Conservation (phyloP, 2,113 vertebrate species). For the Helogale parvula region DNA sequence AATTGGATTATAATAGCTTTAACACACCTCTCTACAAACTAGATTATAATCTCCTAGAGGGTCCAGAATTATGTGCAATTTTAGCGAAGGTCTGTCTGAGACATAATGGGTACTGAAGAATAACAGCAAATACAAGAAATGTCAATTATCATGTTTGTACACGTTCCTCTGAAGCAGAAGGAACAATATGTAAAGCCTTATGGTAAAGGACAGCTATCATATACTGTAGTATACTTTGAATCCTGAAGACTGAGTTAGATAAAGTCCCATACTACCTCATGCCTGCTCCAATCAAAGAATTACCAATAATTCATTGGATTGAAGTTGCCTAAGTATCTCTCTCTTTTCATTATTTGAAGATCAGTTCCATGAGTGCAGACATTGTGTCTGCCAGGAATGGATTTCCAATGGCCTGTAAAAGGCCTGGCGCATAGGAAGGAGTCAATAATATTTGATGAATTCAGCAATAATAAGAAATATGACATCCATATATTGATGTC, state of each 20-base stretch:
- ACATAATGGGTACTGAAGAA: background rate
- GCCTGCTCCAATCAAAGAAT: background rate
- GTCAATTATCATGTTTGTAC: background rate
- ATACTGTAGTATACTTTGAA: background rate
- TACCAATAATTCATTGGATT: background rate
- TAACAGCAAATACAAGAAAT: background rate
- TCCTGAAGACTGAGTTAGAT: background rate
- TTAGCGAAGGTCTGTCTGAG: background rate
- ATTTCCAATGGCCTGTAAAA: background rate
- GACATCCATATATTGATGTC: background rate
- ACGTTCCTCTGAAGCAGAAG: background rate
- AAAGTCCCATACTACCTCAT: background rate
- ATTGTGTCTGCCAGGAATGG: background rate
- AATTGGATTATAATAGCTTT: background rate
- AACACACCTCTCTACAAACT: background rate
- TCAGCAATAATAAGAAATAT: background rate
- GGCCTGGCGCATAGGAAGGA: background rate
- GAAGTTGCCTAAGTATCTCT: background rate
- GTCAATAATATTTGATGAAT: background rate
- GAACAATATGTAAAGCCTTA: background rate
- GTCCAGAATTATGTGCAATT: background rate
- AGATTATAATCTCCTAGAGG: background rate
- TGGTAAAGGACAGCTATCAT: background rate
- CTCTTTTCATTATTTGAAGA: background rate
- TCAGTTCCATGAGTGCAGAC: background rate